These are phyloP conservation scores for Mycogona germanica DNA, from an alignment of 2,888 invertebrate genomes.

Conservation along the genomic window DNA sequence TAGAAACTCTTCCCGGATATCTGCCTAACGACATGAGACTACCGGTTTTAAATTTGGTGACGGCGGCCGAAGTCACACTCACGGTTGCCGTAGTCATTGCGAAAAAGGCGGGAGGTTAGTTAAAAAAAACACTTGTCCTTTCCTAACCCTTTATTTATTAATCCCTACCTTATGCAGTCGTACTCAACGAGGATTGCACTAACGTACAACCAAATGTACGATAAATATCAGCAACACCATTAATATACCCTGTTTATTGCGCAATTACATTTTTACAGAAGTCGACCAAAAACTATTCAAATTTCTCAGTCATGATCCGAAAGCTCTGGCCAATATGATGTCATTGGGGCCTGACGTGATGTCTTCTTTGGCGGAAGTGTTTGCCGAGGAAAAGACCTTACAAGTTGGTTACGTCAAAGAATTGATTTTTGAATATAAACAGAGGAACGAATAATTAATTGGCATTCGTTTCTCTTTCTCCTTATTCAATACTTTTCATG, in stretches of 20 bases:
- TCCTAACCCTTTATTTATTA: too few relatives aligned
- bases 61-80: constrained; percentile 1
- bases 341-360: constrained; percentile 6
- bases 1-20: constrained; percentile 14
- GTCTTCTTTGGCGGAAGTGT: background rate
- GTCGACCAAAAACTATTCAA: background rate
- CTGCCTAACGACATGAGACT: constrained; percentile 7
- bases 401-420: too few relatives aligned
- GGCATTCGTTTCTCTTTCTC: background rate
- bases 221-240: too few relatives aligned
- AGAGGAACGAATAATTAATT: background rate
- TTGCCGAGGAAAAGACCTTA: background rate
- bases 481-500: too few relatives aligned
- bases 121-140: background rate
- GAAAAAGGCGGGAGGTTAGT: constrained; percentile 2
- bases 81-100: constrained; percentile 1
- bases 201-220: too few relatives aligned
- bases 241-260: background rate
- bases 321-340: constrained; percentile 1
- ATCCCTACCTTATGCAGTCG: too few relatives aligned
- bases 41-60: constrained; percentile 11
- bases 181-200: too few relatives aligned
- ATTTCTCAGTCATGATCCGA: background rate
- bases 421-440: background rate
- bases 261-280: background rate